Percentiles rank a stretch among this genome's conserved stretches.
Evolutionary conservation across 2,888 invertebrate species (phyloP).

Genomic region (Stegophylla sp.): DNA sequence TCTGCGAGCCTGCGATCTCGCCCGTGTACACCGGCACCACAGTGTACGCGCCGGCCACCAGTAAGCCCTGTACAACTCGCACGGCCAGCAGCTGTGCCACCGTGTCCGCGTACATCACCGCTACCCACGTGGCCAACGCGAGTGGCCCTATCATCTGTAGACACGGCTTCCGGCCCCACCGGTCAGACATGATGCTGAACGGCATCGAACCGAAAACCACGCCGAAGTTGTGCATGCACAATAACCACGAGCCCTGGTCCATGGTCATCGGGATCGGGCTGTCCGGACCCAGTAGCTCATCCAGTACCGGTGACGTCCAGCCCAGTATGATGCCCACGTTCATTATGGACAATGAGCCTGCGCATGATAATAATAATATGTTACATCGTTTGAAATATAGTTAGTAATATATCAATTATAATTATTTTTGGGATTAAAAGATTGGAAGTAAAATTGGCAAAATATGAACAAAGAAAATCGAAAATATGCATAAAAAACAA

Average conservation of each 20-base stretch:
- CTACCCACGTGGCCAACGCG: slow-evolving; percentile 68
- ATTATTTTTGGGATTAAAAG: no score
- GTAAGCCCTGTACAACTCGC: slow-evolving; percentile 61
- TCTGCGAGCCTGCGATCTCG: slow-evolving; percentile 61
- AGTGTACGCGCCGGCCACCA: slow-evolving; percentile 61
- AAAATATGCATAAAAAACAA: no score
- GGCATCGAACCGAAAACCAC: slow-evolving; percentile 61
- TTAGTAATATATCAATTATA: no score
- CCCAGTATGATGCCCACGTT: slow-evolving; percentile 58
- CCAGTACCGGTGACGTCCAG: slow-evolving; percentile 61
- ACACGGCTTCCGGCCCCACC: slow-evolving; percentile 69
- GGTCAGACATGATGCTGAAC: slow-evolving; percentile 69
- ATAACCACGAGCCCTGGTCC: slow-evolving; percentile 59
- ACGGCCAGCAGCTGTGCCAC: slow-evolving; percentile 59
- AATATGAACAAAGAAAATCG: no score
- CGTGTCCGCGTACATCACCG: slow-evolving; percentile 56
- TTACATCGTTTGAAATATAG: neutral
- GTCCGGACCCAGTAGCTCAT: slow-evolving; percentile 52
- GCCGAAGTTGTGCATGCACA: slow-evolving; percentile 60
- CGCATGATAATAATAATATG: neutral
- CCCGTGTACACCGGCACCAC: slow-evolving; percentile 62
- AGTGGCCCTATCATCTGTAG: slow-evolving; percentile 69
- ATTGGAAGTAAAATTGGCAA: no score
- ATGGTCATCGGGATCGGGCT: slow-evolving; percentile 55
- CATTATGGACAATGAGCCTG: slow-evolving; percentile 51